Evolutionary conservation across 2,113 vertebrate genomes (phyloP), one percentile per base, ranked within the genome.

Genomic region (Xenopus tropicalis): DNA sequence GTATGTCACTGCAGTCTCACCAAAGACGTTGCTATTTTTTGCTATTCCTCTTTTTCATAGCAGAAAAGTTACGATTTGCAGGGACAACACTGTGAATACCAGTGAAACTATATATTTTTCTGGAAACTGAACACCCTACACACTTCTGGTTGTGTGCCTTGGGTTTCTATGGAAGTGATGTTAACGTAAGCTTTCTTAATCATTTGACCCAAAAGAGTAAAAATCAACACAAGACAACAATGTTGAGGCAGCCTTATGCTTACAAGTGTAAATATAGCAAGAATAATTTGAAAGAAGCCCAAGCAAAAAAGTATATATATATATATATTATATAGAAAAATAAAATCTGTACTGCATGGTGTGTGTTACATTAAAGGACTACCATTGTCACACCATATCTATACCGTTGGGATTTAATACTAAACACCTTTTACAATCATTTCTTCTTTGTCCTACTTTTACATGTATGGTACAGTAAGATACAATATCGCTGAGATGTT

Each of bases 1-100:
- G 14, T 48, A 61, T 1, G 0, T 67, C 72, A 44, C 4, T 0
- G 71, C 71, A 20, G 29, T 74, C 78, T 87, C 85, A 84, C 87
- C 87, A 88, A 88, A 88, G 87, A 88, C 66, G 56, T 66, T 74
- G 29, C 48, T 83, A 61, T 48, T 74, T n/a, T 62, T 59, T 21
- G 52, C 52, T 42, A 21, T 56, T 73, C 78, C 0, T 43, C 82
- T 84, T 72, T 8, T 72, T 80, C 71, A 63, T 71, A 79, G 81
- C 77, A 78, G 72, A 70, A 24, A 25, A 4, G 16, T 56, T 24
- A 69, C 19, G 64, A 79, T 79, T 66, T 24, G 46, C 0, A 61
- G 74, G 10, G 80, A 76, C 74, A 42, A 37, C 37, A 51, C 46
- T 56, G 37, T 59, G 72, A 63, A 54, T 75, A 20, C 51, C 44